Base-by-base conservation (phyloP, 35 echinoderm and acorn worm species). In the Acanthaster planci region DNA sequence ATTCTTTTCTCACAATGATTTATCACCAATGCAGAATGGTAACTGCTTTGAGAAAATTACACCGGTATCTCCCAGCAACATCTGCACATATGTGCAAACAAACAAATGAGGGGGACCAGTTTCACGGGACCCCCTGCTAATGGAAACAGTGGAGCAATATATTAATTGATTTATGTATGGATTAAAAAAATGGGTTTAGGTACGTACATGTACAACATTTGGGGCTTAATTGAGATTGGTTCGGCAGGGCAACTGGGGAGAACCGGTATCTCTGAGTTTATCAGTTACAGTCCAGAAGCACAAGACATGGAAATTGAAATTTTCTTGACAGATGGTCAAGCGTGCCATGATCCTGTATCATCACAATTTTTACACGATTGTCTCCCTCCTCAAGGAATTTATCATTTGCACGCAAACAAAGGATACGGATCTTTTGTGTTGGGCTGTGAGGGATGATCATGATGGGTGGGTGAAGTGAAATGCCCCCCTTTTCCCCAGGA, bases 201-300 rank as follows among this genome's bases (percentile, higher is more conserved):
- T 47, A 12, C 4, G 42, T 6, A 4, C 12, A 12, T 4, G 4
- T 47, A 6, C 42, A 47, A 4, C 42, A 47, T 12, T 47, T 47
- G 9, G 64, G 19, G 26, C 29, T 72, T 72, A 36, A 72, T n/a
- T 72, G 64, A 34, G 26, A 34, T 72, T 72, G 64, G 64, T 72
- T 72, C 30, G 26, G 64, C 10, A 14, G 64, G 7, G 64, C 22
- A 12, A 35, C 30, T 26, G 22, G 2, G 64, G 26, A 34, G 18
- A 34, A 72, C 30, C 10, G 27, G 56, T 26, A 21, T 59, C 17
- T 59, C 27, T 21, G 56, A 26, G 4, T 47, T 47, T 47, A 47
- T 47, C 42, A 47, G 42, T 6, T 6, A 47, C 42, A 47, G 42
- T 12, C 42, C 42, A 47, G 42, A 47, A 47, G 42, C 42, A 47